Conservation (phyloP, 2,888 invertebrate genomes). For the Himalopsyche tibetana region DNA sequence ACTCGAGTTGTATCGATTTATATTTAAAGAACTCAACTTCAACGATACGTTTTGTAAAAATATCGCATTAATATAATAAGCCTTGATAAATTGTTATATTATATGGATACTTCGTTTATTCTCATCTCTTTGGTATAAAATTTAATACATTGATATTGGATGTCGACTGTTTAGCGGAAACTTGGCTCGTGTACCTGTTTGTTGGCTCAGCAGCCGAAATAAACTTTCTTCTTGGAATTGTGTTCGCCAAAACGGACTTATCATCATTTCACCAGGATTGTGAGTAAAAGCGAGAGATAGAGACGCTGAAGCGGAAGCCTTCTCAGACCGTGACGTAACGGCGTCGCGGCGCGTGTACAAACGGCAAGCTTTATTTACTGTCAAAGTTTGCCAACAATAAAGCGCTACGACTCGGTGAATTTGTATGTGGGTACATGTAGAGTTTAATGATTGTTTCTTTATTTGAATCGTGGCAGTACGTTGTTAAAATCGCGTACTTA, state of each 20-base stretch:
- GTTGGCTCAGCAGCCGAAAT: conserved; percentile 7
- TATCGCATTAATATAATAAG: too few species aligned
- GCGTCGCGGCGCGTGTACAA: conserved; percentile 27
- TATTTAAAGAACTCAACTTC: too few species aligned
- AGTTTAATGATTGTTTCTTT: not conserved
- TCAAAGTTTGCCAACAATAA: conserved; percentile 47
- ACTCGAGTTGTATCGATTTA: too few species aligned
- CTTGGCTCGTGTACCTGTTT: conserved; percentile 41
- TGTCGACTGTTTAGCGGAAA: not conserved
- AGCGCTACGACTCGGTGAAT: conserved; percentile 35
- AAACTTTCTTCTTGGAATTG: conserved; percentile 27
- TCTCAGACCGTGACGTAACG: conserved; percentile 46
- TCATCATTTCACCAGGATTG: conserved; percentile 45
- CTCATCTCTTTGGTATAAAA: not conserved
- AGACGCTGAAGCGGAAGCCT: conserved; percentile 45
- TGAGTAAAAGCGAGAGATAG: conserved; percentile 42
- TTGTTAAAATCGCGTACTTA: not conserved
- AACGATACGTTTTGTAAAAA: too few species aligned
- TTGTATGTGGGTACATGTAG: conserved; percentile 35
- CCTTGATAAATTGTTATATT: too few species aligned
- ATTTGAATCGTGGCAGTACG: conserved; percentile 1
- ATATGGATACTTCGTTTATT: not conserved
- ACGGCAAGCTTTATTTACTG: conserved; percentile 49
- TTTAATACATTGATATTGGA: conserved; percentile 25
- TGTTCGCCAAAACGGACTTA: conserved; percentile 46